phyloP scores from a whole-genome alignment of 2,888 invertebrate genomes.

The Diaphora mendica region DNA sequence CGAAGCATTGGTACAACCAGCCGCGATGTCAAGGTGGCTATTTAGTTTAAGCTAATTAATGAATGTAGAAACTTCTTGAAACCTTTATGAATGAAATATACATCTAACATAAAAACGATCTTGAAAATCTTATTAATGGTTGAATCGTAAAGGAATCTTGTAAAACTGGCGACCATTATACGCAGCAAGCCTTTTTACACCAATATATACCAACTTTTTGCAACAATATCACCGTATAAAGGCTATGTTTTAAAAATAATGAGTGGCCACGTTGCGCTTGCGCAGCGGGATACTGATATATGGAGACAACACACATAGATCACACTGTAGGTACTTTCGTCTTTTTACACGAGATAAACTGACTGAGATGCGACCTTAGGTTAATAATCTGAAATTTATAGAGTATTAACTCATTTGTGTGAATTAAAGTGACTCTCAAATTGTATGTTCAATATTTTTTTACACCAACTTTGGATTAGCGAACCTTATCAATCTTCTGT shows the following conservation, averaged over 20 bases:
- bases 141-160: slow-evolving; percentile 39
- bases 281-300: slow-evolving; percentile 66
- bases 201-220: slow-evolving; percentile 65
- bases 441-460: background rate
- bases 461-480: slow-evolving; percentile 1
- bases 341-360: slow-evolving; percentile 54
- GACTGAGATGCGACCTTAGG: slow-evolving; percentile 42
- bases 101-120: slow-evolving; percentile 34
- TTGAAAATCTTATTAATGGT: slow-evolving; percentile 46
- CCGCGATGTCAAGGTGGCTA: background rate
- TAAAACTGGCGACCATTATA: slow-evolving; percentile 58
- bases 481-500: background rate
- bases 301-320: slow-evolving; percentile 67
- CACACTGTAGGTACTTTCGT: slow-evolving; percentile 62
- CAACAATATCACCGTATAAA: slow-evolving; percentile 69
- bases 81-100: slow-evolving; percentile 47
- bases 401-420: slow-evolving; percentile 23
- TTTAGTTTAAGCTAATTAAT: slow-evolving; percentile 5
- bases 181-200: slow-evolving; percentile 44
- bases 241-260: slow-evolving; percentile 75
- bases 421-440: slow-evolving; percentile 1
- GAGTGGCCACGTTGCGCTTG: slow-evolving; percentile 58
- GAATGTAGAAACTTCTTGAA: slow-evolving; percentile 2
- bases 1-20: too few relatives aligned
- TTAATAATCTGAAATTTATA: slow-evolving; percentile 54